Conservation (phyloP, 2,113 vertebrate genomes). For the Dissostichus mawsoni region DNA sequence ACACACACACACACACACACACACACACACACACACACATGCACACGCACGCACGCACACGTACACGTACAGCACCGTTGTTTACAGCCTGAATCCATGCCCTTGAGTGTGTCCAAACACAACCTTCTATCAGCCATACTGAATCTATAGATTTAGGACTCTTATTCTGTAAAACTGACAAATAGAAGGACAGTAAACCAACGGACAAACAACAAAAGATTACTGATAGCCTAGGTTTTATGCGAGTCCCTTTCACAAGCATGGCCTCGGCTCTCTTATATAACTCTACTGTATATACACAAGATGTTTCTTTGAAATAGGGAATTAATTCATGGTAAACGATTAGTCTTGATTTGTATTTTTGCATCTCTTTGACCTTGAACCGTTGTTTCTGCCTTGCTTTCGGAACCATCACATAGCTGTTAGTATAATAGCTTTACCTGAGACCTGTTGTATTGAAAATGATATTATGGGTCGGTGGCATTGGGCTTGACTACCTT, state of each 20-base stretch:
- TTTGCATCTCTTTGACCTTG: too few species aligned
- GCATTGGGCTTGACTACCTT: too few species aligned
- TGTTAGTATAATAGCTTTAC: neutral
- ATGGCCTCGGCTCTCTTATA: neutral
- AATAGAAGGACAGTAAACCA: constrained; percentile 10
- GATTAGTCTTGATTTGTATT: neutral
- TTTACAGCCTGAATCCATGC: constrained; percentile 50
- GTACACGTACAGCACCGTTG: neutral
- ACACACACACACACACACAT: neutral
- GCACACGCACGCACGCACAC: neutral
- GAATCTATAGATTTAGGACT: constrained; percentile 32
- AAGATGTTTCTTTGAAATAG: neutral
- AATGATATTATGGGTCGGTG: neutral
- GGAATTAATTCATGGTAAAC: neutral
- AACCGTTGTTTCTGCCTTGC: too few species aligned
- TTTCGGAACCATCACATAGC: too few species aligned
- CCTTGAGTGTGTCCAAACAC: constrained; percentile 45
- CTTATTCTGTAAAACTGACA: constrained; percentile 31
- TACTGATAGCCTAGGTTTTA: constrained; percentile 23
- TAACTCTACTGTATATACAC: neutral
- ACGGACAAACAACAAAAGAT: constrained; percentile 20
- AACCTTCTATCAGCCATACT: constrained; percentile 7
- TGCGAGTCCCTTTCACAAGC: neutral
- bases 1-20: neutral
- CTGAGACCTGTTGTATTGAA: neutral